These are phyloP conservation scores for Nasonia longicornis DNA, from an alignment of 1,140 invertebrate genomes.

Conservation along the genomic window DNA sequence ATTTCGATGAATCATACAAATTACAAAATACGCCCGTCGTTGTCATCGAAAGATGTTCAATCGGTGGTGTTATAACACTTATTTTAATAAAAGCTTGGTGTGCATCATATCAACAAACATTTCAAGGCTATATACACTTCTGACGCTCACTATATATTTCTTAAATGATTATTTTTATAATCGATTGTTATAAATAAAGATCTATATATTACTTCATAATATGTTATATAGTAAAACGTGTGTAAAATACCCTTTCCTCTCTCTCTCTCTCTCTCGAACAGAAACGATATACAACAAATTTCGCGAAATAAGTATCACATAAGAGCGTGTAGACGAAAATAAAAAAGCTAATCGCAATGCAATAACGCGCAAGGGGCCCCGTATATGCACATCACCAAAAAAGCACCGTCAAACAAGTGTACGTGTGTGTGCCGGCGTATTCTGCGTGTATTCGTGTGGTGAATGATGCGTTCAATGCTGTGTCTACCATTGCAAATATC, in stretches of 20 bases:
- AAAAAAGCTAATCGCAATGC: background rate
- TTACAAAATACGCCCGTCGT: conserved; percentile 38
- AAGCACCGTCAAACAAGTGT: conserved; percentile 40
- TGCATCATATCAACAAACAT: background rate
- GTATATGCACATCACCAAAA: conserved; percentile 21
- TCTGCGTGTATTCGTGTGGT: background rate
- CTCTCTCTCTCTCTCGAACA: background rate
- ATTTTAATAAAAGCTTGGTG: background rate
- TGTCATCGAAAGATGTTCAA: conserved; percentile 38
- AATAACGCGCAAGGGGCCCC: conserved; percentile 6
- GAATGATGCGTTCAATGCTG: background rate
- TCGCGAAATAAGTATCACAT: conserved; percentile 24
- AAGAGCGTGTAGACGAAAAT: background rate
- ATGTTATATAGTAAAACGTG: background rate
- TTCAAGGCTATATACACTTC: background rate
- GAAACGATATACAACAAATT: background rate
- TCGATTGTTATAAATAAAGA: background rate
- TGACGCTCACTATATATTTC: background rate
- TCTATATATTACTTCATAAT: background rate
- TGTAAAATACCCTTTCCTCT: background rate
- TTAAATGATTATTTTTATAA: background rate
- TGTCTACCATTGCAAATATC: conserved; percentile 17
- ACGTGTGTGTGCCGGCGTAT: background rate
- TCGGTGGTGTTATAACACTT: conserved; percentile 6
- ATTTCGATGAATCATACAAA: conserved; percentile 20